A percentile compares a stretch with the other conserved stretches of the same genome.
These are phyloP conservation scores for Aphaenogaster rudis DNA, from an alignment of 1,140 invertebrate genomes.

Conservation along the genomic window DNA sequence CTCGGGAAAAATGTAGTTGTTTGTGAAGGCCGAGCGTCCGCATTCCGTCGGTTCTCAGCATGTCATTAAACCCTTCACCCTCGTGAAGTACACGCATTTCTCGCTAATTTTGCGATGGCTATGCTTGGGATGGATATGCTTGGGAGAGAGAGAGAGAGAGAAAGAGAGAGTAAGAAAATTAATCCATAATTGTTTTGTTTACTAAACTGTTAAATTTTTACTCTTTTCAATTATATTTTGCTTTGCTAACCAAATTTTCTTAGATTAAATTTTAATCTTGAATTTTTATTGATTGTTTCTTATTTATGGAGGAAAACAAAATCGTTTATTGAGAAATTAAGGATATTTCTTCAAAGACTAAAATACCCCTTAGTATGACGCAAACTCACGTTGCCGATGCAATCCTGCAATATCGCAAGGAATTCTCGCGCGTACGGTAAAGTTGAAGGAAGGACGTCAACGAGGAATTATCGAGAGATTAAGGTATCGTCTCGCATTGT, in stretches of 20 bases:
- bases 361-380: background rate
- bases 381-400: background rate
- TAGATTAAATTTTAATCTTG: background rate
- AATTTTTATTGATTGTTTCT: background rate
- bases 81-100: background rate
- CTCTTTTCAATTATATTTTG: background rate
- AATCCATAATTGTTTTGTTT: background rate
- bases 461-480: conserved; percentile 62
- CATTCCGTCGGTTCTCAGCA: conserved; percentile 21
- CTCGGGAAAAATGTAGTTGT: conserved; percentile 50
- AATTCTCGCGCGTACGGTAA: conserved; percentile 44
- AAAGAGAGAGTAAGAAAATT: background rate
- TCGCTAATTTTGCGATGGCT: background rate
- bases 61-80: conserved; percentile 25
- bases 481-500: conserved; percentile 61
- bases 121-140: too few species aligned
- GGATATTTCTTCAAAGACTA: background rate
- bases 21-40: conserved; percentile 20
- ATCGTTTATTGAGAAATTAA: background rate
- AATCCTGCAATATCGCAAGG: conserved; percentile 7
- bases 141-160: background rate
- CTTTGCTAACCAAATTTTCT: background rate
- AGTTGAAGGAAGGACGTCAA: conserved; percentile 48
- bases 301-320: background rate
- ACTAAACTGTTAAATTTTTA: background rate